Evolutionary conservation across 2,888 invertebrate species (phyloP).

Genomic region (Caenorhabditis sulstoni): DNA sequence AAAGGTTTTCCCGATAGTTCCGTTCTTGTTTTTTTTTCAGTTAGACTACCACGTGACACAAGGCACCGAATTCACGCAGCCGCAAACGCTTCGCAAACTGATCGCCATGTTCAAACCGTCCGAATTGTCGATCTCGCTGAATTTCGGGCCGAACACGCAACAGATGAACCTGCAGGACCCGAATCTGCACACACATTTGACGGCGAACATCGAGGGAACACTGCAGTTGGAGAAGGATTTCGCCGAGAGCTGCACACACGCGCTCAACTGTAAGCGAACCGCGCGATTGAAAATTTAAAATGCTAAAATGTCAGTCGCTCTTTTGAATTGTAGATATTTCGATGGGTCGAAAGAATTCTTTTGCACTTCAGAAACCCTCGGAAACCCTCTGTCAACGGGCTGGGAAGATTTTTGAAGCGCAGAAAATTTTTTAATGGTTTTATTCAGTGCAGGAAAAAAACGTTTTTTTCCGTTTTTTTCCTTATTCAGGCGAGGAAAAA

Average conservation of each 20-base stretch:
- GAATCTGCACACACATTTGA: constrained; percentile 25
- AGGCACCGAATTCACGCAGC: constrained; percentile 31
- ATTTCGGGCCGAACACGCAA: constrained; percentile 14
- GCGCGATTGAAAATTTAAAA: neutral
- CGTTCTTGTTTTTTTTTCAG: neutral
- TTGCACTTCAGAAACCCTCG: too few species aligned
- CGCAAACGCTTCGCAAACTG: constrained; percentile 35
- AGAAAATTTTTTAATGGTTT: too few species aligned
- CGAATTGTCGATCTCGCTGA: constrained; percentile 15
- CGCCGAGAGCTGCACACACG: constrained; percentile 11
- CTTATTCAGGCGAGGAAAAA: too few species aligned
- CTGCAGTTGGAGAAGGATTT: constrained; percentile 28
- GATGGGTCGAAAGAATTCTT: too few species aligned
- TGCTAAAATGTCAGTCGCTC: too few species aligned
- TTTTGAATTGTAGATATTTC: too few species aligned
- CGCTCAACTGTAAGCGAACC: constrained; percentile 25
- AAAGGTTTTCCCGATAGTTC: too few species aligned
- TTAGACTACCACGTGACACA: constrained; percentile 25
- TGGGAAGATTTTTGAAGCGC: too few species aligned
- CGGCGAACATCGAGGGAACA: constrained; percentile 5
- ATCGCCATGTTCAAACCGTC: constrained; percentile 41
- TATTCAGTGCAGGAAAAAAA: too few species aligned
- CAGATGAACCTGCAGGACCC: neutral
- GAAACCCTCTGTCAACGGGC: too few species aligned
- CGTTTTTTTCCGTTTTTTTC: too few species aligned